Conservation (phyloP, 2,113 vertebrate species). For the Dasypus novemcinctus region DNA sequence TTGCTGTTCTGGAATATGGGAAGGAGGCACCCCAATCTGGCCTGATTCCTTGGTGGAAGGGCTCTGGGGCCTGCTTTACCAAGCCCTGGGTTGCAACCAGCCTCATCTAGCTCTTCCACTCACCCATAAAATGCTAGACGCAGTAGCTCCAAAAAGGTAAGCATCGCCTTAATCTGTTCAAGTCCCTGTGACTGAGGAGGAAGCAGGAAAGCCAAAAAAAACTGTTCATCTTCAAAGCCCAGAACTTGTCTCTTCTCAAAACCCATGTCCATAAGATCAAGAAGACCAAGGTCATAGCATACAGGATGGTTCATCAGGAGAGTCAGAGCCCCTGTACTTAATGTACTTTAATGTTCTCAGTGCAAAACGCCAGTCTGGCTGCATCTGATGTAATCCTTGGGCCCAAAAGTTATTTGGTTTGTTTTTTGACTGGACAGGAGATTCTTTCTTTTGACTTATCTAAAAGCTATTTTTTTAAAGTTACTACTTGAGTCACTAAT, state of each 20-base stretch:
- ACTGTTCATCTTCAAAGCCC: conserved; percentile 3
- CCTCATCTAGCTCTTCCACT: neutral
- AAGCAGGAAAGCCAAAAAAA: neutral
- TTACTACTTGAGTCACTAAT: neutral
- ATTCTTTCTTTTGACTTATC: neutral
- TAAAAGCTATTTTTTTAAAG: neutral
- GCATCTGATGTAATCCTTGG: neutral
- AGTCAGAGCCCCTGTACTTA: conserved; percentile 8
- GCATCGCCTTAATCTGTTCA: conserved; percentile 13
- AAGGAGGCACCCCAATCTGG: neutral
- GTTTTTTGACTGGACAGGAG: neutral
- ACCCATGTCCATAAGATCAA: neutral
- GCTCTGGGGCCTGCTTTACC: neutral
- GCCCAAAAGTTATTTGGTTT: neutral
- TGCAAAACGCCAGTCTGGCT: conserved; percentile 30
- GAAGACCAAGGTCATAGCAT: neutral
- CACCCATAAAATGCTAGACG: neutral
- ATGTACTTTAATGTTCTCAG: conserved; percentile 58
- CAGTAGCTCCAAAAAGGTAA: conserved; percentile 7
- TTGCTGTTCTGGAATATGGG: neutral
- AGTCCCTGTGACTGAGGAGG: neutral
- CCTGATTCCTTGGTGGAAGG: neutral
- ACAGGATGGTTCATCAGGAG: neutral
- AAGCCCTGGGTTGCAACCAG: neutral
- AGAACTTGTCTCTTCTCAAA: conserved; percentile 30